phyloP scores from a whole-genome alignment of 2,113 vertebrate genomes.

The Sinocyclocheilus anophthalmus region DNA sequence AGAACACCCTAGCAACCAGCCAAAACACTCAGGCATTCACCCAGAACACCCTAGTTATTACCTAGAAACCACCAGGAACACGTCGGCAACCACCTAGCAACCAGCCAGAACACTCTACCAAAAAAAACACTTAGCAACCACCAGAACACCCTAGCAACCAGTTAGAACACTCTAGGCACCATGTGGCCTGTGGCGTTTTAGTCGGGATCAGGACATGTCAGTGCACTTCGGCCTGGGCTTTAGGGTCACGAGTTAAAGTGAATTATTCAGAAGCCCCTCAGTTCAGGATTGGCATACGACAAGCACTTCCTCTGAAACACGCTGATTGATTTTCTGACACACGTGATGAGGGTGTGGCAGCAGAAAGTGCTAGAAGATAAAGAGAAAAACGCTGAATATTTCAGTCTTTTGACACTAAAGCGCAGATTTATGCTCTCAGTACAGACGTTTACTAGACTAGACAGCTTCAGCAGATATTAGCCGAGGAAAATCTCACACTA shows the following conservation, averaged over 20 bases:
- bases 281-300: constrained; percentile 67
- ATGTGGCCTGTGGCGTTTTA: not conserved
- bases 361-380: constrained; percentile 23
- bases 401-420: not conserved
- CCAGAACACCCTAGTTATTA: not conserved
- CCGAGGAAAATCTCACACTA: not conserved
- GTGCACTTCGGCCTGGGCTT: constrained; percentile 15
- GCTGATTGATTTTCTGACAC: constrained; percentile 92
- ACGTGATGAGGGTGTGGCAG: constrained; percentile 61
- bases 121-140: not conserved
- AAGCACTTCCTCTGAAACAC: constrained; percentile 68
- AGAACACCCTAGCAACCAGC: not conserved
- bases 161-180: not conserved
- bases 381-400: not conserved
- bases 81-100: no score
- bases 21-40: not conserved
- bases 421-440: constrained; percentile 30
- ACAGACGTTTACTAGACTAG: not conserved
- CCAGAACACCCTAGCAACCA: not conserved
- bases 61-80: not conserved
- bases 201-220: not conserved
- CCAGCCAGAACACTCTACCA: not conserved
- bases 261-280: constrained; percentile 80
- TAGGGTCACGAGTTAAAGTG: constrained; percentile 57
- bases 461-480: not conserved